phyloP scores from a whole-genome alignment of 1,140 invertebrate species.

The Muscidifurax raptorellus region DNA sequence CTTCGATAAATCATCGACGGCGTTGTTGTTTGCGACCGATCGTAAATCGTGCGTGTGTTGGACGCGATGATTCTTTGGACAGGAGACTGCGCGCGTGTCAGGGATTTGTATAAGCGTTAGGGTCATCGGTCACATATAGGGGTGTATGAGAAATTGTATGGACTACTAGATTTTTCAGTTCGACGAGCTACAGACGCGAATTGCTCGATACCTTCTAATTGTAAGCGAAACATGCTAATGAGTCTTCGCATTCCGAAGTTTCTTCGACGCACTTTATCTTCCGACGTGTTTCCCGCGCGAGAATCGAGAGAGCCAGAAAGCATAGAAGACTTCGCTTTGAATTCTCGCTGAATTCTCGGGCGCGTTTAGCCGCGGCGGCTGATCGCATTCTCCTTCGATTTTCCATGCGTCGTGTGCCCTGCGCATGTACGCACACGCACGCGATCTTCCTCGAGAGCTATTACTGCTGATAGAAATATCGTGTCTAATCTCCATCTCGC shows the following conservation, averaged over 20 bases:
- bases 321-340: not conserved
- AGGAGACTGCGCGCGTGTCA: too few species aligned
- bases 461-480: conserved; percentile 21
- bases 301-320: not conserved
- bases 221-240: not conserved
- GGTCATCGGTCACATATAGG: too few species aligned
- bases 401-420: not conserved
- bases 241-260: not conserved
- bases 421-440: not conserved
- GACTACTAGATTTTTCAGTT: too few species aligned
- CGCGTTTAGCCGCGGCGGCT: conserved; percentile 7
- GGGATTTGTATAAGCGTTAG: too few species aligned
- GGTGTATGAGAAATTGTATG: too few species aligned
- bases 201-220: too few species aligned
- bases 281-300: not conserved
- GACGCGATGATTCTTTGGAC: too few species aligned
- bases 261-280: not conserved
- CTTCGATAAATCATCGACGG: not conserved
- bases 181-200: too few species aligned
- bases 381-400: conserved; percentile 23
- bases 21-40: too few species aligned
- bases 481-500: not conserved
- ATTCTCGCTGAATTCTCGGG: conserved; percentile 24
- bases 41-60: too few species aligned
- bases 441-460: not conserved